A percentile compares a stretch with the other conserved stretches of the same genome.
phyloP scores from a whole-genome alignment of 1,140 invertebrate species.

The Proales similis region DNA sequence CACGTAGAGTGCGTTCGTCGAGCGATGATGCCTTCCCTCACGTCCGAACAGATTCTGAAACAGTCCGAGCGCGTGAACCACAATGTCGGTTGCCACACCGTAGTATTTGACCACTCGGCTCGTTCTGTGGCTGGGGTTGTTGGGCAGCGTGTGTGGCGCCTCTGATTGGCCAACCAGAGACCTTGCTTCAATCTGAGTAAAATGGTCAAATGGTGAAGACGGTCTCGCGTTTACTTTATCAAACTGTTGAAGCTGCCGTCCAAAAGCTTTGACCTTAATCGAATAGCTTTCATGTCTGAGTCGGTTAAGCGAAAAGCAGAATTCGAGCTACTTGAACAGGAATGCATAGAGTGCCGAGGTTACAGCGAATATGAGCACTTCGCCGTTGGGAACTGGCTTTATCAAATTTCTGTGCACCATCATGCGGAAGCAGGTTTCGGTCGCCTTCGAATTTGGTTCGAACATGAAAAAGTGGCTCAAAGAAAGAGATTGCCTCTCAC shows the following conservation, averaged over 20 bases:
- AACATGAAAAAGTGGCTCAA: neutral
- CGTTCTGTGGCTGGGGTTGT: no score
- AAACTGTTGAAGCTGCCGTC: conserved; percentile 17
- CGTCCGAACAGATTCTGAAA: conserved; percentile 5
- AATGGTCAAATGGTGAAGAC: no score
- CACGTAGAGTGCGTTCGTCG: neutral
- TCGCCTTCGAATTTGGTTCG: conserved; percentile 56
- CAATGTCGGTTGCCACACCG: conserved; percentile 6
- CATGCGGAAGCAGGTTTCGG: conserved; percentile 70
- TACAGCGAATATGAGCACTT: conserved; percentile 48
- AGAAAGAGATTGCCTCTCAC: conserved; percentile 52
- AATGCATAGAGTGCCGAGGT: neutral
- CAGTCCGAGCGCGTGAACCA: neutral
- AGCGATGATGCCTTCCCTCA: conserved; percentile 8
- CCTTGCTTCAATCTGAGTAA: neutral
- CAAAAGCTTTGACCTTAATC: conserved; percentile 3
- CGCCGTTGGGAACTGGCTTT: conserved; percentile 60
- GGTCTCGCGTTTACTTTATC: neutral
- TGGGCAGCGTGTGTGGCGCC: no score
- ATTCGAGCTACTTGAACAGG: conserved; percentile 18
- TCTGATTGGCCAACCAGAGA: no score
- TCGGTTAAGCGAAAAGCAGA: neutral
- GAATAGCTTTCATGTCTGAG: no score
- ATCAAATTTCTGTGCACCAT: conserved; percentile 60
- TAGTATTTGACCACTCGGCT: conserved; percentile 34